Evolutionary conservation across 2,113 vertebrate genomes (phyloP).

Genomic region (Rhabdornis inornatus): DNA sequence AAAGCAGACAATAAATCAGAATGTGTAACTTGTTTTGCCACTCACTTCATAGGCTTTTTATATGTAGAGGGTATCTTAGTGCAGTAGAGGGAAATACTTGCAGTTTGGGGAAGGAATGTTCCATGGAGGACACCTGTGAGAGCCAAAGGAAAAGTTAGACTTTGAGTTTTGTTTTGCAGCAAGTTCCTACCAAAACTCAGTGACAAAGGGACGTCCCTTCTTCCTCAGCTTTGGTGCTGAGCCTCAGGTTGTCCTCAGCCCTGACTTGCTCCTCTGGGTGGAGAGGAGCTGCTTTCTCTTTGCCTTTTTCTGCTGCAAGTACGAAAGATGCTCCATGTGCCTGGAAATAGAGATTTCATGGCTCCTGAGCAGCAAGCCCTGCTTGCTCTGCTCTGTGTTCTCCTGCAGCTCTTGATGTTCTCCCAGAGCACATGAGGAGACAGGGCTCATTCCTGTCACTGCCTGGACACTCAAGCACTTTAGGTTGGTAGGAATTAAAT

Average conservation of each 20-base stretch:
- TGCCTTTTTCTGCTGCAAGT: not conserved
- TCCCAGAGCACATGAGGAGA: not conserved
- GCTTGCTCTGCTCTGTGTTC: not conserved
- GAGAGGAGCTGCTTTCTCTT: not conserved
- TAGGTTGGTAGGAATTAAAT: not conserved
- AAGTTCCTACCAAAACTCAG: not conserved
- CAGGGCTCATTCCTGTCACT: not conserved
- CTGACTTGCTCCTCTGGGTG: not conserved
- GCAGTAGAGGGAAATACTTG: not conserved
- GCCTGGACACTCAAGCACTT: not conserved
- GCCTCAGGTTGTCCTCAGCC: not conserved
- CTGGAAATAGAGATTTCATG: not conserved
- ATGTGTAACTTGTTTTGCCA: slow-evolving; percentile 39
- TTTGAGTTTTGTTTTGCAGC: not conserved
- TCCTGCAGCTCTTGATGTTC: not conserved
- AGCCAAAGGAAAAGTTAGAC: not conserved
- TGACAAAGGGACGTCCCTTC: not conserved
- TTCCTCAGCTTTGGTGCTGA: not conserved
- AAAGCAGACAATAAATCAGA: slow-evolving; percentile 70
- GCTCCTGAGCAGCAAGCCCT: not conserved
- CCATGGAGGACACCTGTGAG: not conserved
- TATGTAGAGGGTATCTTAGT: not conserved
- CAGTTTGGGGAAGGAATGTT: not conserved
- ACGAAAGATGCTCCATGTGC: not conserved
- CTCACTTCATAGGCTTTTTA: slow-evolving; percentile 47